Base-by-base conservation (phyloP, 2,888 invertebrate genomes). In the Prionchulus punctatus region DNA sequence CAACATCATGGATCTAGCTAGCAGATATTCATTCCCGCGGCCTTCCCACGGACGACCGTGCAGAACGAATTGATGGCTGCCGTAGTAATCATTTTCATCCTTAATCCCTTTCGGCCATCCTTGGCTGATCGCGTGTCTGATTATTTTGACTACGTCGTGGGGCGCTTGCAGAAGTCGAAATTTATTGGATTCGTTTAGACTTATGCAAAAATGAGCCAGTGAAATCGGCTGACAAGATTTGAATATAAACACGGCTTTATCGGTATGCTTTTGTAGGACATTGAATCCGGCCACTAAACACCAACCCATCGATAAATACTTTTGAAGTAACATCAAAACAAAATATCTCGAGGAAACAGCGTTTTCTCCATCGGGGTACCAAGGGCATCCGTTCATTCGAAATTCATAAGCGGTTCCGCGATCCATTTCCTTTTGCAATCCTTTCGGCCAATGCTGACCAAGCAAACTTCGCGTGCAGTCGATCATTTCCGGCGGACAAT, bases 341-440 rank as follows among this genome's bases (percentile, higher is more conserved):
- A 60, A 42, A 7, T 51, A n/a, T 21, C 60, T 54, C 12, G 55
- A 28, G 23, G 25, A 15, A 2, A 50, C 54, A 7, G 58, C 55
- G 7, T 59, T 55, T 30, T 43, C 47, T 1, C 57, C 48, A n/a
- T n/a, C n/a, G n/a, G n/a, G n/a, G n/a, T n/a, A n/a, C 58, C 58
- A 58, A 18, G 58, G 58, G 25, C 50, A 43, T 3, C 59, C 59
- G 15, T 23, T 23, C 45, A 58, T 43, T n/a, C 21, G 42, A 26
- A 43, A 53, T 23, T 27, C 23, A 2, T 2, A 53, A 48, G 7
- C 43, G 2, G 25, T 31, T 15, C 28, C 21, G 2, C 42, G 18
- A 25, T 15, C 25, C 23, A 7, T 55, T 12, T 45, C 21, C n/a
- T 52, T 47, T 48, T 57, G 57, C 23, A 54, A 12, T 12, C 58